phyloP scores from a whole-genome alignment of 2,888 invertebrate species.

The Zaprionus bogoriensis region DNA sequence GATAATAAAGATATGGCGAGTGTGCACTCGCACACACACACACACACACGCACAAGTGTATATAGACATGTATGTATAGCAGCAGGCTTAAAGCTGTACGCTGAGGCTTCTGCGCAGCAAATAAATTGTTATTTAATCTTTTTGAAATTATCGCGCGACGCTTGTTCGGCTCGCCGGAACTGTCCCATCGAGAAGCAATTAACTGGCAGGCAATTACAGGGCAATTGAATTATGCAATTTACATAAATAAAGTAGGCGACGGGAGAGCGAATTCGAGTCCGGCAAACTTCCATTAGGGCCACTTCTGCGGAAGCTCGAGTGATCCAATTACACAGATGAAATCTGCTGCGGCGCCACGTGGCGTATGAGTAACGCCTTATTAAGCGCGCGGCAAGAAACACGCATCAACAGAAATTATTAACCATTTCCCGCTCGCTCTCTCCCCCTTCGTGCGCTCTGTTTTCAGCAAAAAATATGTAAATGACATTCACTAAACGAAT shows the following conservation, averaged over 20 bases:
- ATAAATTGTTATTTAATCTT: neutral
- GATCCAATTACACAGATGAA: conserved; percentile 49
- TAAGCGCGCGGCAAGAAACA: conserved; percentile 22
- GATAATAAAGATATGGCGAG: conserved; percentile 36
- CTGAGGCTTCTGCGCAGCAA: neutral
- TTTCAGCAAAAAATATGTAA: conserved; percentile 31
- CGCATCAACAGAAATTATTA: conserved; percentile 25
- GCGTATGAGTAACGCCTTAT: conserved; percentile 70
- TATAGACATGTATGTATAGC: neutral
- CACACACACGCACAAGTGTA: conserved; percentile 1
- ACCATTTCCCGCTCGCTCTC: conserved; percentile 10
- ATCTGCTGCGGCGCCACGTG: conserved; percentile 50
- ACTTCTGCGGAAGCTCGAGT: conserved; percentile 23
- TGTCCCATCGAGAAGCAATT: conserved; percentile 17
- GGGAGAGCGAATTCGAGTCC: conserved; percentile 16
- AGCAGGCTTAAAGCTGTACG: neutral
- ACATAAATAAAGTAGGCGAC: conserved; percentile 34
- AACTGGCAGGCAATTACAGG: conserved; percentile 28
- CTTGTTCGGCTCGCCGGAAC: neutral
- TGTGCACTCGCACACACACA: neutral
- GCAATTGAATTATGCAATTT: conserved; percentile 62
- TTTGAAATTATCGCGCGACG: neutral
- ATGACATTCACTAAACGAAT: conserved; percentile 70
- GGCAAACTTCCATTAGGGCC: conserved; percentile 24
- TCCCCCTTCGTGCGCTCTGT: neutral